Evolutionary conservation across 2,888 invertebrate genomes (phyloP).

Genomic region (Neria commutata): DNA sequence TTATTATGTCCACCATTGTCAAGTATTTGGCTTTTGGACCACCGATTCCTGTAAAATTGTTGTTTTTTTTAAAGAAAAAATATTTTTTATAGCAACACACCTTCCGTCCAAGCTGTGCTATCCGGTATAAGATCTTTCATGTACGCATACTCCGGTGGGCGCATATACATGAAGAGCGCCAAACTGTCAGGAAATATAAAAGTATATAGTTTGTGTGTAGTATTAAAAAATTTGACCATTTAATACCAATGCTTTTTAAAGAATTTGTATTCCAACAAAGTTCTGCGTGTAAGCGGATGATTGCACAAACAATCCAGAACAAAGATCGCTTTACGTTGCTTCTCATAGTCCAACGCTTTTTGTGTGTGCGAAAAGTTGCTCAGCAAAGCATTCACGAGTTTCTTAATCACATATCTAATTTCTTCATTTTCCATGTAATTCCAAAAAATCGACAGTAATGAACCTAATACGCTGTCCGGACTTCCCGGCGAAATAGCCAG

Average conservation of each 20-base stretch:
- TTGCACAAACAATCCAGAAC: constrained; percentile 63
- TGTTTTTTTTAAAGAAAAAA: background rate
- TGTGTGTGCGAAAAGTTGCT: constrained; percentile 52
- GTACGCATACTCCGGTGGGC: constrained; percentile 58
- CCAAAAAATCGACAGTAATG: constrained; percentile 57
- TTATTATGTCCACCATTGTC: constrained; percentile 49
- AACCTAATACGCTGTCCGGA: constrained; percentile 49
- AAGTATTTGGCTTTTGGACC: constrained; percentile 56
- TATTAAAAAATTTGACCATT: background rate
- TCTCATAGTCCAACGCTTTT: constrained; percentile 54
- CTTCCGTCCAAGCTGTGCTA: constrained; percentile 58
- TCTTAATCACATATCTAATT: constrained; percentile 53
- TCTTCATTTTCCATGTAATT: constrained; percentile 58
- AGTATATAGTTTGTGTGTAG: background rate
- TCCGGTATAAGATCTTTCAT: constrained; percentile 57
- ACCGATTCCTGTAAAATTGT: constrained; percentile 46
- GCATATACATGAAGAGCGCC: constrained; percentile 57
- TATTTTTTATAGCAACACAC: constrained; percentile 26
- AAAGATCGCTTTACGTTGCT: constrained; percentile 62
- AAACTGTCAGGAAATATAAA: constrained; percentile 39
- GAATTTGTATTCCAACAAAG: constrained; percentile 64
- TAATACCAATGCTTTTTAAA: constrained; percentile 63
- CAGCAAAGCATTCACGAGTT: constrained; percentile 52
- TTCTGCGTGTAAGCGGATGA: constrained; percentile 64
- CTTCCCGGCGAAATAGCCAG: constrained; percentile 42